phyloP scores from a whole-genome alignment of 2,797 vertebrate species.

The Typhlichthys eigenmanni region DNA sequence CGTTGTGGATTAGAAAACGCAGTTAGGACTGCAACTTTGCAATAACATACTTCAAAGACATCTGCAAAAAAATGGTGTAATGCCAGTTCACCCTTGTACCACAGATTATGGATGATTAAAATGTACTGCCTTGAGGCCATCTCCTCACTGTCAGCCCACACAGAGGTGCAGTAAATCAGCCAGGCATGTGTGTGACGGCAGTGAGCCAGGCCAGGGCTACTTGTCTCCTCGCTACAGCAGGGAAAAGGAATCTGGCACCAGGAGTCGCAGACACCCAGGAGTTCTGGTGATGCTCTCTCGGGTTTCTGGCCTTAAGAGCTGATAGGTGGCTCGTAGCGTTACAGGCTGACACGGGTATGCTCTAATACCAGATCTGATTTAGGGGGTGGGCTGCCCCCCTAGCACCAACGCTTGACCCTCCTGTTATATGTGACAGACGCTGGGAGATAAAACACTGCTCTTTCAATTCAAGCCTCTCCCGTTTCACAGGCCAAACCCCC shows the following conservation, averaged over 20 bases:
- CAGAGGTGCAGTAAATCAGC: slow-evolving; percentile 25
- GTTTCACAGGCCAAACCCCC: slow-evolving; percentile 49
- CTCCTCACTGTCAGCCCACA: slow-evolving; percentile 38
- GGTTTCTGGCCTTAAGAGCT: slow-evolving; percentile 39
- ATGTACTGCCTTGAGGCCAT: slow-evolving; percentile 25
- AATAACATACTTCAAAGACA: slow-evolving; percentile 6
- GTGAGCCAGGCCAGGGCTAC: slow-evolving; percentile 14
- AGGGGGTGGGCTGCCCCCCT: slow-evolving; percentile 46
- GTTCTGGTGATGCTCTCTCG: slow-evolving; percentile 57
- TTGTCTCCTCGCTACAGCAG: slow-evolving; percentile 26
- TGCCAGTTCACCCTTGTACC: slow-evolving; percentile 12
- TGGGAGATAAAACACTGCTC: slow-evolving; percentile 66
- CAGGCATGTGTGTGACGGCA: slow-evolving; percentile 11
- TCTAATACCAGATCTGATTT: slow-evolving; percentile 58
- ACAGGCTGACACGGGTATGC: slow-evolving; percentile 53
- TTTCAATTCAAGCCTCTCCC: slow-evolving; percentile 68
- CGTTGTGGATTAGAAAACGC: slow-evolving; percentile 6
- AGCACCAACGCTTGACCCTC: slow-evolving; percentile 57
- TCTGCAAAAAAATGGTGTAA: not conserved
- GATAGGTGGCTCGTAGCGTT: slow-evolving; percentile 57
- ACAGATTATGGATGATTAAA: slow-evolving; percentile 27
- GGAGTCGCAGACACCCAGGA: slow-evolving; percentile 46
- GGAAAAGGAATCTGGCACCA: slow-evolving; percentile 38
- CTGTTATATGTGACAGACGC: slow-evolving; percentile 64
- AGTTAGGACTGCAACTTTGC: slow-evolving; percentile 4